Conservation (phyloP, 2,888 invertebrate genomes). For the Leptinotarsa juncta region DNA sequence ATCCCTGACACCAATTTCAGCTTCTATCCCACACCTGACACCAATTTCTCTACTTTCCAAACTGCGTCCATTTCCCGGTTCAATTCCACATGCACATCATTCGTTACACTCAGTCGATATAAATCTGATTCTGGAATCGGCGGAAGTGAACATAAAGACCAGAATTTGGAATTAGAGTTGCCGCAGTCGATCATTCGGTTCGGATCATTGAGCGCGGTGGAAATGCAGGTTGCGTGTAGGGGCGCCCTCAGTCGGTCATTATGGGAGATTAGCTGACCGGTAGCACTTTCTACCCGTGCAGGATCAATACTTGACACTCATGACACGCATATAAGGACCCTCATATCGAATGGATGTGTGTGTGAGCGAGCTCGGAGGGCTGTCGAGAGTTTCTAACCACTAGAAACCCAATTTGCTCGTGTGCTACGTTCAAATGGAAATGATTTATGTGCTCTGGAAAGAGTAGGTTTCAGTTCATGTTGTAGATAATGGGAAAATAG, state of each 20-base stretch:
- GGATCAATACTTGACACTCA: constrained; percentile 43
- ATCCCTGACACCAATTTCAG: neutral
- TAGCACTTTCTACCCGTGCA: constrained; percentile 30
- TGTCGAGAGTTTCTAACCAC: neutral
- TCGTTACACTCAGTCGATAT: constrained; percentile 11
- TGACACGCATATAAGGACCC: constrained; percentile 33
- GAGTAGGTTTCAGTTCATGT: neutral
- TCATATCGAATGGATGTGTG: neutral
- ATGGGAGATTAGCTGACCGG: constrained; percentile 42
- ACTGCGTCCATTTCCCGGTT: neutral
- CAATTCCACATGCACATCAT: constrained; percentile 14
- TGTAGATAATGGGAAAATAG: neutral
- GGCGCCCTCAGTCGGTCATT: constrained; percentile 40
- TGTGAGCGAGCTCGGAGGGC: constrained; percentile 4
- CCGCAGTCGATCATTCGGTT: constrained; percentile 23
- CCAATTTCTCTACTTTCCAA: neutral
- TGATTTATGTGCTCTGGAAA: neutral
- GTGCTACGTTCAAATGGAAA: neutral
- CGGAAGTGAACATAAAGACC: constrained; percentile 17
- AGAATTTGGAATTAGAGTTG: constrained; percentile 19
- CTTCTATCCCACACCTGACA: neutral
- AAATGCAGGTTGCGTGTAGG: constrained; percentile 35
- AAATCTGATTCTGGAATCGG: constrained; percentile 13
- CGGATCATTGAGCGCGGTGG: constrained; percentile 25
- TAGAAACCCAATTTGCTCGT: neutral